phyloP scores from a whole-genome alignment of 1,140 invertebrate genomes.

The Neodiprion virginianus region DNA sequence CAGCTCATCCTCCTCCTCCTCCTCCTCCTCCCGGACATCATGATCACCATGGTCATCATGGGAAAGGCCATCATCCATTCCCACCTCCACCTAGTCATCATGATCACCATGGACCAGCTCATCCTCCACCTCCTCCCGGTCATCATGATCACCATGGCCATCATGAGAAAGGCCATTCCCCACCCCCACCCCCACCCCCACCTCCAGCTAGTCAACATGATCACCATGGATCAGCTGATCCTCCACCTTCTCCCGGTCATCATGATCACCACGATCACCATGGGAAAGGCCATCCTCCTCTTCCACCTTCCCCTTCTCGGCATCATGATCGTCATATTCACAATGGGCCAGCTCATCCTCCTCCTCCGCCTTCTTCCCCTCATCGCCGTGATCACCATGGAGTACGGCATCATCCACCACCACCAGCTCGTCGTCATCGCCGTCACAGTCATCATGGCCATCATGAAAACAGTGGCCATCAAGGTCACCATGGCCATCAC shows the following conservation, averaged over 20 bases:
- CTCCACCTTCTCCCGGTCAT: neutral
- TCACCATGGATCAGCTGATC: neutral
- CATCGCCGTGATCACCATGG: neutral
- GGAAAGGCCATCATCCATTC: no score
- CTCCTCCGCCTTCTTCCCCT: neutral
- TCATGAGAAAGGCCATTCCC: no score
- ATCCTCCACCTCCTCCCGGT: no score
- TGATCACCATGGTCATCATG: no score
- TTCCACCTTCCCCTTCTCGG: neutral
- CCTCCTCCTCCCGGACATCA: no score
- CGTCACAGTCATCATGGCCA: neutral
- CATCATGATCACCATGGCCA: no score
- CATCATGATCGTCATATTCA: neutral
- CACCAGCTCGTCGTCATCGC: neutral
- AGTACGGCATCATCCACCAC: neutral
- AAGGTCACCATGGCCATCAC: neutral
- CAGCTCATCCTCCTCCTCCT: neutral
- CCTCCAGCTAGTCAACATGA: no score
- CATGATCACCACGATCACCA: neutral
- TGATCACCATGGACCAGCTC: no score
- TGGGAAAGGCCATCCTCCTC: neutral
- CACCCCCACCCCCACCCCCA: no score
- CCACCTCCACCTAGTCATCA: no score
- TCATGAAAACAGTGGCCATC: neutral
- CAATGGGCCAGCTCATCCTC: neutral